Evolutionary conservation across 1,140 invertebrate genomes (phyloP).

Genomic region (Drosophila repletoides): DNA sequence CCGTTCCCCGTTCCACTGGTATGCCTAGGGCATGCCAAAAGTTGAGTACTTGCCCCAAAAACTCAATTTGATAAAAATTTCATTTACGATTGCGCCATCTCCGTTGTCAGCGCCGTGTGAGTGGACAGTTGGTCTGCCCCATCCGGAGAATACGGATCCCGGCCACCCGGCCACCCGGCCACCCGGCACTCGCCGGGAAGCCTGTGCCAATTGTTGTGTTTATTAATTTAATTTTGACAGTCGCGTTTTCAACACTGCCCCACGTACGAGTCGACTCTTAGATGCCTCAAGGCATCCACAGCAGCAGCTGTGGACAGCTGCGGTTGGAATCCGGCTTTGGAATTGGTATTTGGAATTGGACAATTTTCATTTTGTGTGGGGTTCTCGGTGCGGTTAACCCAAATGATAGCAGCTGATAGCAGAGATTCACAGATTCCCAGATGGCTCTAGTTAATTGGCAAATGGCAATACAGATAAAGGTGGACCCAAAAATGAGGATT

Average conservation of each 20-base stretch:
- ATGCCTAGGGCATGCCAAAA: slow-evolving; percentile 64
- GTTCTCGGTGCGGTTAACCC: slow-evolving; percentile 36
- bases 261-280: slow-evolving; percentile 46
- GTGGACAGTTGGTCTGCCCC: slow-evolving; percentile 61
- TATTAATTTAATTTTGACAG: slow-evolving; percentile 80
- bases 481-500: too few relatives aligned
- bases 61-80: slow-evolving; percentile 76
- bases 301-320: slow-evolving; percentile 59
- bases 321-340: slow-evolving; percentile 21
- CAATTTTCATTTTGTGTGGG: slow-evolving; percentile 33
- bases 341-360: slow-evolving; percentile 16
- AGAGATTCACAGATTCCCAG: slow-evolving; percentile 1
- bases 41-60: slow-evolving; percentile 74
- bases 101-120: slow-evolving; percentile 53
- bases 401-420: slow-evolving; percentile 23
- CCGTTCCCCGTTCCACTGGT: not conserved
- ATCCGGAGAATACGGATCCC: too few relatives aligned
- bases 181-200: slow-evolving; percentile 16
- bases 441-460: slow-evolving; percentile 3
- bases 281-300: slow-evolving; percentile 46
- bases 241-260: slow-evolving; percentile 47
- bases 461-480: not conserved
- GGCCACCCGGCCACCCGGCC: too few relatives aligned
- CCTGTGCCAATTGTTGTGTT: slow-evolving; percentile 73
- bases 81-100: slow-evolving; percentile 72